A percentile compares a stretch with the other conserved stretches of the same genome.
Conservation (phyloP, 1,140 invertebrate genomes). For the Euura lappo region DNA sequence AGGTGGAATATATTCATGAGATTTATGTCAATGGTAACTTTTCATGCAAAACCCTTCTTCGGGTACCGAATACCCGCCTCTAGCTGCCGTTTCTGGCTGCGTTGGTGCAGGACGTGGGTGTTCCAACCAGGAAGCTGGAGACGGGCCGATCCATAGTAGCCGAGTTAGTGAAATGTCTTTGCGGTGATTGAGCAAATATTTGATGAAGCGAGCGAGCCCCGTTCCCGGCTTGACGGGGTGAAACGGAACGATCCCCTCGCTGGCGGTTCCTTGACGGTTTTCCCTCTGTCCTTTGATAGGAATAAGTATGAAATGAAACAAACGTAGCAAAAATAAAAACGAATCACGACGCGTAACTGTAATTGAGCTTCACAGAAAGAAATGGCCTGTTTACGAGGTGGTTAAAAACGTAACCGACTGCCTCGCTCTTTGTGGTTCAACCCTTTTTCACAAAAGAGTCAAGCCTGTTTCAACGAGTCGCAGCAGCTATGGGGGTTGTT, state of each 20-base stretch:
- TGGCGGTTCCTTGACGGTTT: not conserved
- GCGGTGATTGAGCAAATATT: slow-evolving; percentile 62
- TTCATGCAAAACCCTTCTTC: slow-evolving; percentile 25
- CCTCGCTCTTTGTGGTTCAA: not conserved
- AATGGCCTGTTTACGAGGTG: not conserved
- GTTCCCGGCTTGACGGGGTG: slow-evolving; percentile 13
- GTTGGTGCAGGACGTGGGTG: slow-evolving; percentile 14
- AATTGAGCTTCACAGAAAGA: not conserved
- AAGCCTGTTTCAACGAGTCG: not conserved
- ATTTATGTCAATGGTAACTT: slow-evolving; percentile 30
- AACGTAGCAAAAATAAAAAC: not conserved
- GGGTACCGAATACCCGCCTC: not conserved
- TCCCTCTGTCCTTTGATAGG: too few species aligned
- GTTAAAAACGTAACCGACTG: not conserved
- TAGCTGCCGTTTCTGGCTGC: not conserved
- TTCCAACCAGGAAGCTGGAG: slow-evolving; percentile 22
- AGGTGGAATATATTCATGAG: slow-evolving; percentile 26
- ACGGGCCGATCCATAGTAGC: slow-evolving; percentile 43
- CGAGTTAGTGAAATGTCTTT: slow-evolving; percentile 56
- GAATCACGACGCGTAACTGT: not conserved
- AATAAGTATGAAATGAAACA: not conserved
- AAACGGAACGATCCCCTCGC: not conserved
- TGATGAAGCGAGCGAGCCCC: slow-evolving; percentile 49
- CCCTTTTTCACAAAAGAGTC: slow-evolving; percentile 1
- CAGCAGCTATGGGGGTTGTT: not conserved